Evolutionary conservation across 2,797 vertebrate genomes (phyloP).

Genomic region (Pachyuromys duprasi): DNA sequence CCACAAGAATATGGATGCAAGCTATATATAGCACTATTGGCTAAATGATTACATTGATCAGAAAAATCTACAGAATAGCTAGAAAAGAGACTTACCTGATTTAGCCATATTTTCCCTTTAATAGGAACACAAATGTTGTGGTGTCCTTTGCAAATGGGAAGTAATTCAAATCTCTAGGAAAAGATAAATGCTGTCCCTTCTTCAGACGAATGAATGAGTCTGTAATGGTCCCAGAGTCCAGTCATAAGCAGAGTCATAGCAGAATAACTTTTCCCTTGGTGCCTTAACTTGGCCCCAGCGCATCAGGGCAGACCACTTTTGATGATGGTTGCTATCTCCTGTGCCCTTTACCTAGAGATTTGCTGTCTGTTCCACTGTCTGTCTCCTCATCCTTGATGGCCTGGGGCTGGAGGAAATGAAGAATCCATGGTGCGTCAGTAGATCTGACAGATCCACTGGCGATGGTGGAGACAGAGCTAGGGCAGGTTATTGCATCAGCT

Average conservation of each 20-base stretch:
- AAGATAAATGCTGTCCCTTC: neutral
- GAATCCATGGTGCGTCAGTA: neutral
- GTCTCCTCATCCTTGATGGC: neutral
- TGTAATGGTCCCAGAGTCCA: neutral
- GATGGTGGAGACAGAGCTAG: too few relatives aligned
- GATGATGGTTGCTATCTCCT: neutral
- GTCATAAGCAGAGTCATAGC: neutral
- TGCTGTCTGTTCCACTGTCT: neutral
- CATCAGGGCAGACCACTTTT: neutral
- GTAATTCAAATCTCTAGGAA: neutral
- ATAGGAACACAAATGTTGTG: neutral
- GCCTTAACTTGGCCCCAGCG: neutral
- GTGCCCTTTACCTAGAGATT: neutral
- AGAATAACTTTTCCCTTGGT: too few relatives aligned
- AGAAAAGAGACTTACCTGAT: neutral
- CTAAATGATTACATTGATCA: neutral
- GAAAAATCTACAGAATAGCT: neutral
- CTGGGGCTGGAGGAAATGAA: neutral
- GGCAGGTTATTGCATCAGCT: neutral
- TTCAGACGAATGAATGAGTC: neutral
- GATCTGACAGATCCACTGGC: too few relatives aligned
- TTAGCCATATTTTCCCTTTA: neutral
- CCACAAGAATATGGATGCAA: neutral
- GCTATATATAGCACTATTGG: too few relatives aligned
- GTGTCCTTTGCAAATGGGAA: neutral